phyloP scores from a whole-genome alignment of 2,888 invertebrate species.

The Synergus japonicus region DNA sequence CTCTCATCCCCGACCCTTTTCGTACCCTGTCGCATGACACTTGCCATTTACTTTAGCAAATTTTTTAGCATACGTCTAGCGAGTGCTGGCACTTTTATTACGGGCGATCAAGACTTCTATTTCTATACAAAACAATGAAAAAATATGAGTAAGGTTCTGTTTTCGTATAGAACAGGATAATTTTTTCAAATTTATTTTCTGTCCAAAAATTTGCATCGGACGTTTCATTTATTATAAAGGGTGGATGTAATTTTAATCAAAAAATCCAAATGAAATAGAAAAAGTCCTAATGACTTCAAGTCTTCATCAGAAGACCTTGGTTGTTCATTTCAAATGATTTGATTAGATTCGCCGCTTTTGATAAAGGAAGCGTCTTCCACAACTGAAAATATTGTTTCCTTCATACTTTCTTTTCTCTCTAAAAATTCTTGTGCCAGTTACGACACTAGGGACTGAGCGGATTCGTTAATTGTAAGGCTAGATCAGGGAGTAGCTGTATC shows the following conservation, averaged over 20 bases:
- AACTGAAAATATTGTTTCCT: not conserved
- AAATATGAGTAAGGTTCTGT: not conserved
- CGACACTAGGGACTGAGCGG: slow-evolving; percentile 10
- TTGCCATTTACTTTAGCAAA: slow-evolving; percentile 37
- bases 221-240: not conserved
- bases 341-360: not conserved
- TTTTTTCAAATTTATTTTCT: not conserved
- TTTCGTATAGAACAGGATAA: not conserved
- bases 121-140: not conserved
- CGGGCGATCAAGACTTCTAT: not conserved
- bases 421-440: slow-evolving; percentile 19
- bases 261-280: not conserved
- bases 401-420: not conserved
- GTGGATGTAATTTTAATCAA: not conserved
- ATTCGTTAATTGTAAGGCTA: slow-evolving; percentile 32
- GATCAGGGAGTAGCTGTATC: slow-evolving; percentile 15
- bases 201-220: not conserved
- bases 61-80: slow-evolving; percentile 14
- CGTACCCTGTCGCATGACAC: slow-evolving; percentile 27
- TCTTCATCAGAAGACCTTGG: too few species aligned
- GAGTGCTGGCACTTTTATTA: slow-evolving; percentile 37
- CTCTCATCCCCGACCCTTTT: slow-evolving; percentile 8
- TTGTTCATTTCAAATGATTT: not conserved
- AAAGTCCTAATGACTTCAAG: too few species aligned
- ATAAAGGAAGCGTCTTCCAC: not conserved